A percentile compares a stretch with the other conserved stretches of the same genome.
Evolutionary conservation across 2,888 invertebrate species (phyloP).

Genomic region (Cantharis flavilabris): DNA sequence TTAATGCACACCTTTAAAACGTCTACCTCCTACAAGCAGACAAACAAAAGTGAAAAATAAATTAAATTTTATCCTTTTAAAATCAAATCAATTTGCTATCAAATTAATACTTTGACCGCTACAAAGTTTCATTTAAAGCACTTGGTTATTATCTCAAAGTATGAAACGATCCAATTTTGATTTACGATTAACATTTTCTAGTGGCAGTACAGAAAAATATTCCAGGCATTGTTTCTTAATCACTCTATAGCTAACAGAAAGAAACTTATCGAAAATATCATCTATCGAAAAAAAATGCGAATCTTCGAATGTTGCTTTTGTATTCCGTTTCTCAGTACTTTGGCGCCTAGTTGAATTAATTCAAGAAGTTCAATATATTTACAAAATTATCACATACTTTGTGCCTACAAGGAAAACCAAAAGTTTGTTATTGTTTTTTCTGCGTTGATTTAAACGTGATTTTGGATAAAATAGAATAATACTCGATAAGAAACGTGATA

Average conservation of each 20-base stretch:
- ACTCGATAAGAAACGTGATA: neutral
- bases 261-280: neutral
- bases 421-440: neutral
- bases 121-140: constrained; percentile 21
- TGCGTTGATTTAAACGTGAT: neutral
- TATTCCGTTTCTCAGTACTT: neutral
- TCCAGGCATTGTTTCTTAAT: neutral
- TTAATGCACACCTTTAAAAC: neutral
- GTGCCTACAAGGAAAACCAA: neutral
- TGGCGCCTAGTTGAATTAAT: neutral
- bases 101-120: constrained; percentile 23
- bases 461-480: neutral
- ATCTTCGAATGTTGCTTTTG: neutral
- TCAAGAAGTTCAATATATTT: neutral
- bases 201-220: neutral
- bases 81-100: constrained; percentile 16
- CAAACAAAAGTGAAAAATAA: neutral
- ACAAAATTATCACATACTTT: neutral
- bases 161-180: neutral
- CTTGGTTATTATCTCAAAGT: neutral
- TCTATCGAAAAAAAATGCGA: neutral
- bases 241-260: neutral
- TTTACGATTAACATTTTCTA: neutral
- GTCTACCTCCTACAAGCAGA: neutral
- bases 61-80: constrained; percentile 16